Percentiles rank a stretch among this genome's conserved stretches.
phyloP scores from a whole-genome alignment of 2,888 invertebrate species.

The Eupithecia pulchellata region DNA sequence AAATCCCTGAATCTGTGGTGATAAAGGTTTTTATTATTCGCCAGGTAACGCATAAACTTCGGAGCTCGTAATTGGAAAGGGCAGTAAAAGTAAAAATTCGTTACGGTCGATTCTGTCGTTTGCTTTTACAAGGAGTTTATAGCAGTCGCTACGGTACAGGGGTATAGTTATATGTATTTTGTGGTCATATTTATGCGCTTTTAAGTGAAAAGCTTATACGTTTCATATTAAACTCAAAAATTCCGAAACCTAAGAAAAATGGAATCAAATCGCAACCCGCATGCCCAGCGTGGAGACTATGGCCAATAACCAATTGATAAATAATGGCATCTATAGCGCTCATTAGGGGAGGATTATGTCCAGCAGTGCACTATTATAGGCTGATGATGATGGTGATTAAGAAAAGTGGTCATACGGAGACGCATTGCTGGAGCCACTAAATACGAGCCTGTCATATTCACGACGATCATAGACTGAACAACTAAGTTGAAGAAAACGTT shows the following conservation, averaged over 20 bases:
- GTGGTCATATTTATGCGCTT: neutral
- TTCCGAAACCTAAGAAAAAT: neutral
- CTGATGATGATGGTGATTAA: too few species aligned
- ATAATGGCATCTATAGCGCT: too few species aligned
- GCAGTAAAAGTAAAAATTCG: conserved; percentile 55
- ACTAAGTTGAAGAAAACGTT: neutral
- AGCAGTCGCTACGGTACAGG: conserved; percentile 13
- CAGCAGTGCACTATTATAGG: too few species aligned
- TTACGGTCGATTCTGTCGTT: conserved; percentile 36
- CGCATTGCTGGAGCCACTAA: neutral
- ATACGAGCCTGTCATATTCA: neutral
- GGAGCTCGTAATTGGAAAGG: conserved; percentile 57
- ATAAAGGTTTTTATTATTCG: conserved; percentile 66
- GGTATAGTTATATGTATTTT: neutral
- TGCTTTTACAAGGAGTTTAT: conserved; percentile 22
- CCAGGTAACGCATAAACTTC: conserved; percentile 62
- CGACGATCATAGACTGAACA: neutral
- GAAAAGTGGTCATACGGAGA: neutral
- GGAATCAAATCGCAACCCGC: too few species aligned
- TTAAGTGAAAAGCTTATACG: neutral
- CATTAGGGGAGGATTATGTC: too few species aligned
- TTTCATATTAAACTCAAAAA: neutral
- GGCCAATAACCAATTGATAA: too few species aligned
- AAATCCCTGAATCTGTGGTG: conserved; percentile 64
- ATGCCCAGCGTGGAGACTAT: too few species aligned